A percentile compares a stretch with the other conserved stretches of the same genome.
Conservation (phyloP, 2,797 vertebrate species). For the Sebastes paucispinis region DNA sequence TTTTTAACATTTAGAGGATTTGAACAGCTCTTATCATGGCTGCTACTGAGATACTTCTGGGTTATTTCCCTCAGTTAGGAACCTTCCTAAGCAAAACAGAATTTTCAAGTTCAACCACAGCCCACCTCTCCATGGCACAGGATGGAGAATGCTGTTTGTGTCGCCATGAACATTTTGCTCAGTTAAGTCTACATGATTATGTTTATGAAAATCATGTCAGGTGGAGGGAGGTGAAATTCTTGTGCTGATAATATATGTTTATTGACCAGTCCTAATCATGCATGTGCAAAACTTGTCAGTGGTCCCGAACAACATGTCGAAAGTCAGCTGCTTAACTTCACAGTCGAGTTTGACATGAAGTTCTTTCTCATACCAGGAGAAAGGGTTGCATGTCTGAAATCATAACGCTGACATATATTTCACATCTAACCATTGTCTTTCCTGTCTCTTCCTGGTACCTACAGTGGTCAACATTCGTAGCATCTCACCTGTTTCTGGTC, state of each 20-base stretch:
- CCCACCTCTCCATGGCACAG: no score
- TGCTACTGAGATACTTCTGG: no score
- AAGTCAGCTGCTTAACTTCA: no score
- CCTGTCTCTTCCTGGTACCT: neutral
- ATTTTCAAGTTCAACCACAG: no score
- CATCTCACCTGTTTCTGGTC: constrained; percentile 92
- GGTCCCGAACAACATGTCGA: neutral
- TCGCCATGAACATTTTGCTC: fast-evolving
- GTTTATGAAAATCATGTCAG: neutral
- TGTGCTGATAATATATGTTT: neutral
- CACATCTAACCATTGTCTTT: neutral
- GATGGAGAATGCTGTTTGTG: neutral
- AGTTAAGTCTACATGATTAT: neutral
- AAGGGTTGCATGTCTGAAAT: neutral
- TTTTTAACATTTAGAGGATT: no score
- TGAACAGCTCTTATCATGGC: no score
- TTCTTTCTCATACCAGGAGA: neutral
- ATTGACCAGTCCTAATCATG: neutral
- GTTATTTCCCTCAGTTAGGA: no score
- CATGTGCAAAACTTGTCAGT: neutral
- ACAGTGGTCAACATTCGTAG: neutral
- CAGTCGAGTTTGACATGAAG: neutral
- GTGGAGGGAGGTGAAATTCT: neutral
- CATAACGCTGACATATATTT: neutral
- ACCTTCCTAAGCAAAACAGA: fast-evolving